A percentile compares a stretch with the other conserved stretches of the same genome.
Evolutionary conservation across 2,888 invertebrate genomes (phyloP).

Genomic region (Odontomyia ornata): DNA sequence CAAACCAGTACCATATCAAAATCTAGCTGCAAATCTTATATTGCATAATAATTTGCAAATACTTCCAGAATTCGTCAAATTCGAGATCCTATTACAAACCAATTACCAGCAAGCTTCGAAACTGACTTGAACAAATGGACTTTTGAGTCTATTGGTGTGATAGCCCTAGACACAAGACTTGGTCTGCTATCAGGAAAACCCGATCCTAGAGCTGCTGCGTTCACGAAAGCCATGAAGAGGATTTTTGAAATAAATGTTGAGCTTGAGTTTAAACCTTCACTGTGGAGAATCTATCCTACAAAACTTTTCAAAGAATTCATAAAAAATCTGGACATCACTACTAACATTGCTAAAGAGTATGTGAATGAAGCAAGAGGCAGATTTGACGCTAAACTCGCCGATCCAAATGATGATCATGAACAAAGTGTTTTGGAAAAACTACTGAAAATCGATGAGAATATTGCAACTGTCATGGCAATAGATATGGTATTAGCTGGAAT

Average conservation of each 20-base stretch:
- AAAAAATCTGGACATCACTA: conserved; percentile 54
- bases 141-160: conserved; percentile 66
- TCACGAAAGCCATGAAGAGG: conserved; percentile 42
- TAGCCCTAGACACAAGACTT: conserved; percentile 63
- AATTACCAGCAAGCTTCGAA: conserved; percentile 64
- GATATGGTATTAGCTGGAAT: conserved; percentile 77
- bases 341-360: conserved; percentile 57
- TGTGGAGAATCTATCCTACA: conserved; percentile 58
- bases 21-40: too few relatives aligned
- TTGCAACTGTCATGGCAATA: conserved; percentile 73
- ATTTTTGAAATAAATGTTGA: conserved; percentile 48
- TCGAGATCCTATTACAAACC: conserved; percentile 56
- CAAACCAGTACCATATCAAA: too few relatives aligned
- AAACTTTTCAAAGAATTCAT: conserved; percentile 56
- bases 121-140: conserved; percentile 68
- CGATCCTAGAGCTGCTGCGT: conserved; percentile 36
- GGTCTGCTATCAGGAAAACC: conserved; percentile 53
- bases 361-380: conserved; percentile 60
- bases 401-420: too few relatives aligned
- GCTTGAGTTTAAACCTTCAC: conserved; percentile 59
- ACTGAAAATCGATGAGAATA: conserved; percentile 69
- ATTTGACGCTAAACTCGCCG: conserved; percentile 53
- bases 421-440: conserved; percentile 72
- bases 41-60: too few relatives aligned
- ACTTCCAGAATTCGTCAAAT: conserved; percentile 58